Conservation (phyloP, 2,888 invertebrate genomes). For the Aelia acuminata region DNA sequence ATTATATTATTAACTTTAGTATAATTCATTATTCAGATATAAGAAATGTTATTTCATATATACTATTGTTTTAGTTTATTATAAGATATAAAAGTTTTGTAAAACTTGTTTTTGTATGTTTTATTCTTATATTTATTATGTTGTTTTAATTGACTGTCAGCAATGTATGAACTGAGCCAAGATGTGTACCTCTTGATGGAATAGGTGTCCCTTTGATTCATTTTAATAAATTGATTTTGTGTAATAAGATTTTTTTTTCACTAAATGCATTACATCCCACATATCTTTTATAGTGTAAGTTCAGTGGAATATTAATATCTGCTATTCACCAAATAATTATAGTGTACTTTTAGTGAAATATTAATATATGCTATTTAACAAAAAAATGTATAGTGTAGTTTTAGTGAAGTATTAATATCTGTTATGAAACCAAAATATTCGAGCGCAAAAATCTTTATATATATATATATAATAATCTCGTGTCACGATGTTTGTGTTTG, state of each 20-base stretch:
- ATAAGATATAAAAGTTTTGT: not conserved
- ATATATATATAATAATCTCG: no score
- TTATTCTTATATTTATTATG: not conserved
- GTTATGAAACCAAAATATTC: no score
- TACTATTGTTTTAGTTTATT: no score
- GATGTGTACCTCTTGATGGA: not conserved
- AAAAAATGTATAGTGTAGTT: no score
- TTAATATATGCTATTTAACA: no score
- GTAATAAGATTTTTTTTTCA: not conserved
- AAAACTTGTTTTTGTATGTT: not conserved
- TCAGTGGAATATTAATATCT: no score
- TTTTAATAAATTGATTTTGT: not conserved
- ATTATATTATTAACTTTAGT: not conserved
- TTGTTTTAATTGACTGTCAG: slow-evolving; percentile 5
- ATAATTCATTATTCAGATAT: not conserved
- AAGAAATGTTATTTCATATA: not conserved
- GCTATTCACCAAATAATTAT: no score
- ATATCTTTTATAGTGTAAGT: no score
- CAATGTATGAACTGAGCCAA: not conserved
- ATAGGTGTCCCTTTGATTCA: not conserved
- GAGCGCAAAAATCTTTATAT: no score
- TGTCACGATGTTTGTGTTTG: no score
- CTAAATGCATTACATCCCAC: not conserved
- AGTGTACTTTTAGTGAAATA: no score
- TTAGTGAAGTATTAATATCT: no score